Evolutionary conservation across 2,113 vertebrate genomes (phyloP).

Genomic region (Formicarius rufipectus): DNA sequence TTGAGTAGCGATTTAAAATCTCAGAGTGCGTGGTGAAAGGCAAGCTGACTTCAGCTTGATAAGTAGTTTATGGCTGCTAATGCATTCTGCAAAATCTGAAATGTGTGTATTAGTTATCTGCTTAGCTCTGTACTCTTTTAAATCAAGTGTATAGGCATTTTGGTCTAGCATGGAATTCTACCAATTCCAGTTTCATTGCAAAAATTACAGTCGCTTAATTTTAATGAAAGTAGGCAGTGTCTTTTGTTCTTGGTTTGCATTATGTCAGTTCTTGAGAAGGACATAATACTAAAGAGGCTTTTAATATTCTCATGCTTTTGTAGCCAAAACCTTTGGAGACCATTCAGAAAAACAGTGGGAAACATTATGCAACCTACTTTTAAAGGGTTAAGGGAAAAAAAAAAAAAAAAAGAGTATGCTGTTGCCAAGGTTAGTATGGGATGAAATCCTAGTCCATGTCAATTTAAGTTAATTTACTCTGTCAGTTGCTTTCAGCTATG

Average conservation of each 20-base stretch:
- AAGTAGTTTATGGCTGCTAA: background rate
- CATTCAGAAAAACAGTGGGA: background rate
- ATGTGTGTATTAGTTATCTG: background rate
- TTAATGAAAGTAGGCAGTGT: background rate
- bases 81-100: background rate
- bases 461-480: background rate
- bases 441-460: background rate
- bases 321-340: background rate
- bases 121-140: background rate
- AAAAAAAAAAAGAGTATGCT: background rate
- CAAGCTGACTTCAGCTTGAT: background rate
- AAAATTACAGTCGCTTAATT: background rate
- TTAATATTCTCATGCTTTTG: background rate
- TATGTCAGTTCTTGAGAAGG: background rate
- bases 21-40: background rate
- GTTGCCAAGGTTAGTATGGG: background rate
- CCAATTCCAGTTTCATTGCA: background rate
- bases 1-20: background rate
- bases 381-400: background rate
- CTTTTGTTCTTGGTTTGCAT: background rate
- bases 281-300: background rate
- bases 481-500: background rate
- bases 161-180: background rate
- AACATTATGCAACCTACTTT: background rate
- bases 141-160: background rate